Percentiles rank a stretch among this genome's conserved stretches.
These are phyloP conservation scores for Napeogenes inachia DNA, from an alignment of 2,888 invertebrate genomes.

Conservation along the genomic window DNA sequence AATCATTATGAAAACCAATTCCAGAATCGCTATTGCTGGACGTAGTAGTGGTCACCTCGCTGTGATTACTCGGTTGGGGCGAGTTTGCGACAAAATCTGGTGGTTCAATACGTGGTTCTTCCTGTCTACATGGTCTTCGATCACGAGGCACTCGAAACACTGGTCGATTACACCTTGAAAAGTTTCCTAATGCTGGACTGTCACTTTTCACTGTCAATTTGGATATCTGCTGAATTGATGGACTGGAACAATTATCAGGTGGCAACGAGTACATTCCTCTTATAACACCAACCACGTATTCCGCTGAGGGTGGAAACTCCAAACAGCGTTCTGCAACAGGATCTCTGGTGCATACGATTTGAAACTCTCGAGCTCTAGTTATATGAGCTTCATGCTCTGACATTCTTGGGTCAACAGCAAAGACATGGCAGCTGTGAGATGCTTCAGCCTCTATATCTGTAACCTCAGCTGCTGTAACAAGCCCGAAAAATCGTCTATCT, in stretches of 20 bases:
- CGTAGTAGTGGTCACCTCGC: conserved; percentile 86
- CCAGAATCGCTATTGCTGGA: conserved; percentile 97
- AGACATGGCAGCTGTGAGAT: conserved; percentile 96
- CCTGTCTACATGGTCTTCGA: conserved; percentile 54
- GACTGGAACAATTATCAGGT: conserved; percentile 62
- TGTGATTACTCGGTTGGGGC: conserved; percentile 90
- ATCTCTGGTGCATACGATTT: conserved; percentile 89
- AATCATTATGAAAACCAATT: conserved; percentile 94
- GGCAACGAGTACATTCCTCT: conserved; percentile 84
- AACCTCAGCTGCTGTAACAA: conserved; percentile 89
- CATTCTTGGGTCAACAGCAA: conserved; percentile 93
- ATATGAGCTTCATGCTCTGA: conserved; percentile 88
- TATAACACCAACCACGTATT: conserved; percentile 84
- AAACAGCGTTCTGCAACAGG: conserved; percentile 87
- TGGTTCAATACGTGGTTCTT: conserved; percentile 58
- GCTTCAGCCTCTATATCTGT: conserved; percentile 58
- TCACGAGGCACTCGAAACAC: conserved; percentile 58
- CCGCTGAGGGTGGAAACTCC: conserved; percentile 93
- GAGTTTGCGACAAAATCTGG: conserved; percentile 83
- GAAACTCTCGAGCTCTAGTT: conserved; percentile 88
- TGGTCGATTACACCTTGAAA: conserved; percentile 56
- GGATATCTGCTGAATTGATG: conserved; percentile 63
- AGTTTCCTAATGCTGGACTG: conserved; percentile 64
- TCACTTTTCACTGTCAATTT: conserved; percentile 65
- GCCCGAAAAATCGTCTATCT: conserved; percentile 93